Base-by-base conservation (phyloP, 2,113 vertebrate species). In the Panthera tigris region DNA sequence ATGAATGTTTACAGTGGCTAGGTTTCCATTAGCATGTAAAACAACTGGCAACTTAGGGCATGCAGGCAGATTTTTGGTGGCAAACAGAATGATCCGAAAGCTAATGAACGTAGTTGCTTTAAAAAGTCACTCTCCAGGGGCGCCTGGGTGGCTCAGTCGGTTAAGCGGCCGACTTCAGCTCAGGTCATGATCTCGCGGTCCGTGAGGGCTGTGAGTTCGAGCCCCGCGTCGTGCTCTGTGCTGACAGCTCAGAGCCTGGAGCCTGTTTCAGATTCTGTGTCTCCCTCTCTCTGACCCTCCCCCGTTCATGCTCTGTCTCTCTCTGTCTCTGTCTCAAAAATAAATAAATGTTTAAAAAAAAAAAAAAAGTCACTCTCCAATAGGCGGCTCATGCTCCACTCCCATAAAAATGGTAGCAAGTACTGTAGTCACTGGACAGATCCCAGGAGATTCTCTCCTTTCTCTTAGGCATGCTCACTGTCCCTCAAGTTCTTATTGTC, bases 311-410 rank as follows among this genome's bases (percentile, higher is more conserved):
- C 36, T 39, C 36, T 39, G 36, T 39, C 36, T 39, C 36, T 39
- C 36, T 36, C 36, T 36, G 36, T 39, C 36, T 39, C 36, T 39
- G 36, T 39, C 36, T 39, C 36, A 39, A 39, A 39, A 39, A 39
- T 39, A 39, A 39, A 39, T 39, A 39, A 39, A 39, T 39, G 36
- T 39, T 39, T 39, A 39, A 39, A 39, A 39, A 39, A 39, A 39
- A 36, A 39, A 39, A 94, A 83, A 96, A 91, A 95, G 66, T 90
- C 84, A 78, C 74, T 90, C 89, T 85, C 66, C 36, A 39, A n/a
- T 27, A 57, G 29, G 45, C 71, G 94, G 83, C 29, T n/a, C 18
- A 79, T 31, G 39, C 5, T 50, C 71, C 5, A 36, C 39, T 11
- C 33, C 18, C 23, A 18, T 14, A 12, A 93, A 91, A 69, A 86